Percentiles rank a stretch among this genome's conserved stretches.
Evolutionary conservation across 64 coral and sea anemone species (phyloP).

Genomic region (Trachythela sp.): DNA sequence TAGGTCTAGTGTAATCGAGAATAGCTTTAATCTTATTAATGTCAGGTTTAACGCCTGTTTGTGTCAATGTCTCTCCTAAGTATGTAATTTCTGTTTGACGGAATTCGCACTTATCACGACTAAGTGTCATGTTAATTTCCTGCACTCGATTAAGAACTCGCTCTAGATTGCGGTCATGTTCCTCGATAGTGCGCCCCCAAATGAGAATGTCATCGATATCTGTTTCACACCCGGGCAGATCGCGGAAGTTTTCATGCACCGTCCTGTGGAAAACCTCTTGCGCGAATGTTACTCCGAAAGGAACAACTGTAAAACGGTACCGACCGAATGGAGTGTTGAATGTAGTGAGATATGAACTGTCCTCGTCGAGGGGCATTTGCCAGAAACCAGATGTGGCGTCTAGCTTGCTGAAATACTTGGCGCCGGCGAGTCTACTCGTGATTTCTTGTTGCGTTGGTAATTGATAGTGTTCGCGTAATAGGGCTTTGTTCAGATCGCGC

Average conservation of each 20-base stretch:
- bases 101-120: not conserved
- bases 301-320: not conserved
- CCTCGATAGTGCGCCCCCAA: not conserved
- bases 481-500: constrained; percentile 47
- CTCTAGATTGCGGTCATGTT: not conserved
- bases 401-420: constrained; percentile 20
- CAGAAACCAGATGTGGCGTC: constrained; percentile 30
- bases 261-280: constrained; percentile 3
- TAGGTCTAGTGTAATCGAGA: too few relatives aligned
- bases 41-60: not conserved
- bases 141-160: too few relatives aligned
- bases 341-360: not conserved
- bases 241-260: not conserved
- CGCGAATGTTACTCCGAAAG: not conserved
- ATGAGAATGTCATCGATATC: not conserved
- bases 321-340: not conserved
- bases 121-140: not conserved
- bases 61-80: too few relatives aligned
- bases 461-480: constrained; percentile 37
- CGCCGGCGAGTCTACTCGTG: constrained; percentile 23
- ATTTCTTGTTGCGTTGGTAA: constrained; percentile 52
- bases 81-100: not conserved
- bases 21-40: too few relatives aligned
- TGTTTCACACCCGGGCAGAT: not conserved
- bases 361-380: constrained; percentile 26